Evolutionary conservation across 2,113 vertebrate genomes (phyloP).

Genomic region (Vicugna pacos): DNA sequence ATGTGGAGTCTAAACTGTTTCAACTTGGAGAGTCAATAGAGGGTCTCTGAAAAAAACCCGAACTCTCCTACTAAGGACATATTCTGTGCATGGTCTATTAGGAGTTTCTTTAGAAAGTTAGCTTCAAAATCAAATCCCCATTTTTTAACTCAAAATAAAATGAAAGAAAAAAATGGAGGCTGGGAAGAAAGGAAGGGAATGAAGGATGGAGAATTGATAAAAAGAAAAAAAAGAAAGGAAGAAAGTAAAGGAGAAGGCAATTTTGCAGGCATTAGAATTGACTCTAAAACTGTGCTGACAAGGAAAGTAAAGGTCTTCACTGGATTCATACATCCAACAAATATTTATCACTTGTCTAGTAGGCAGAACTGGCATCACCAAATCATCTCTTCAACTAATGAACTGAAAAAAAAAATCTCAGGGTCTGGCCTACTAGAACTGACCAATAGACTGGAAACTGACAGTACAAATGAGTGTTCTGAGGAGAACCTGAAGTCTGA

Average conservation of each 20-base stretch:
- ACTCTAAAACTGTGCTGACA: not conserved
- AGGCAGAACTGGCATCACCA: not conserved
- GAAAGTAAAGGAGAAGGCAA: not conserved
- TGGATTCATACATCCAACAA: not conserved
- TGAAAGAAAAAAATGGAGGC: no score
- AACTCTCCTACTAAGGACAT: slow-evolving; percentile 29
- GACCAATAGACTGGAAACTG: not conserved
- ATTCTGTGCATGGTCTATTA: slow-evolving; percentile 25
- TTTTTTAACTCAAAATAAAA: not conserved
- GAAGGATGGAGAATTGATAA: no score
- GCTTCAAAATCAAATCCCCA: slow-evolving; percentile 18
- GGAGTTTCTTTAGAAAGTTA: slow-evolving; percentile 39
- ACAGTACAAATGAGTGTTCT: not conserved
- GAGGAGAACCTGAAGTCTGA: not conserved
- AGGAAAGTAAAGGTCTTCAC: not conserved
- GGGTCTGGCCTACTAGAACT: not conserved
- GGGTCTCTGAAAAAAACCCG: not conserved
- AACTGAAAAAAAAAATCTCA: not conserved
- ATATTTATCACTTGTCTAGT: not conserved
- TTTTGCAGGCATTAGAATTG: not conserved
- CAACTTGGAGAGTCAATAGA: slow-evolving; percentile 41
- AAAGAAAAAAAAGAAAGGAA: not conserved
- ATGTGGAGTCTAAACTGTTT: slow-evolving; percentile 75
- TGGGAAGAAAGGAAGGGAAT: not conserved
- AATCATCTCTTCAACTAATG: not conserved